phyloP scores from a whole-genome alignment of 2,113 vertebrate species.

The Salvelinus fontinalis region DNA sequence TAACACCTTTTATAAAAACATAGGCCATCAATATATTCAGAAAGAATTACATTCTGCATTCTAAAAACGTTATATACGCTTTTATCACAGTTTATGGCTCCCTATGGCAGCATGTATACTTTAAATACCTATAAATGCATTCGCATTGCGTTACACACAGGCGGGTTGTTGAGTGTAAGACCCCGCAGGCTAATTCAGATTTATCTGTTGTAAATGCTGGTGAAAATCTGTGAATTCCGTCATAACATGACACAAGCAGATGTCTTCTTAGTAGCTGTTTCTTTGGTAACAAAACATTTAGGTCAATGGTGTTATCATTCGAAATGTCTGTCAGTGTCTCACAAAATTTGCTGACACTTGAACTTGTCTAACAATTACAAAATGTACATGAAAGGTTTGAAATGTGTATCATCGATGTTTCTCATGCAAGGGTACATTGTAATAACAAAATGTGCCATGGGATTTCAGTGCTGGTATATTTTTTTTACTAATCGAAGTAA shows the following conservation, averaged over 20 bases:
- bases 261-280: too few species aligned
- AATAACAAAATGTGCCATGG: not conserved
- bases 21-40: not conserved
- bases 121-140: not conserved
- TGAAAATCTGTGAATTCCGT: not conserved
- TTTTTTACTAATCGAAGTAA: not conserved
- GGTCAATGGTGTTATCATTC: too few species aligned
- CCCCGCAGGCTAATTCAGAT: not conserved
- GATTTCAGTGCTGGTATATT: slow-evolving; percentile 27
- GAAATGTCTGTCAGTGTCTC: too few species aligned
- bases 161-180: too few species aligned
- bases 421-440: not conserved
- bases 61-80: not conserved
- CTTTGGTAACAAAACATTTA: too few species aligned
- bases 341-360: too few species aligned
- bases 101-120: not conserved
- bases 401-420: not conserved
- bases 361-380: too few species aligned
- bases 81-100: not conserved
- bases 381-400: not conserved
- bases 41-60: not conserved
- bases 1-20: not conserved
- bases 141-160: not conserved
- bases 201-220: not conserved
- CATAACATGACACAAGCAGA: not conserved